Percentiles rank a stretch among this genome's conserved stretches.
Conservation (phyloP, 2,888 invertebrate genomes). For the Leuctra nigra region DNA sequence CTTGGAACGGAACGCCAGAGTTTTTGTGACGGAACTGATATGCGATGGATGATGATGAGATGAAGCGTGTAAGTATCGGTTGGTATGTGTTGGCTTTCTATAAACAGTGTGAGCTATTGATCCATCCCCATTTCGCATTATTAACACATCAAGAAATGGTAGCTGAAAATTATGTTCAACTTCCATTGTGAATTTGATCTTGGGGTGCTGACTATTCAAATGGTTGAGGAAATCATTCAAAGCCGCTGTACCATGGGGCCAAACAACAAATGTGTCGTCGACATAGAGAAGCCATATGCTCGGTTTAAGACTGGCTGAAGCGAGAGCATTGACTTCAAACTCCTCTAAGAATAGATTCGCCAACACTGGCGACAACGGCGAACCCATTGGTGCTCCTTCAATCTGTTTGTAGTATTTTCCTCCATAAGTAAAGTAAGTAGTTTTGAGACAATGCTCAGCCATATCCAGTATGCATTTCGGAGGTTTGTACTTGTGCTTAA, state of each 20-base stretch:
- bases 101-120: background rate
- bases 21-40: background rate
- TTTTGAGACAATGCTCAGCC: conserved; percentile 15
- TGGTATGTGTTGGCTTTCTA: conserved; percentile 5
- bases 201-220: conserved; percentile 23
- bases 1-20: too few relatives aligned
- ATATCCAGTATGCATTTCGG: too few relatives aligned
- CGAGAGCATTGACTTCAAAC: conserved; percentile 25
- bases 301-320: conserved; percentile 18
- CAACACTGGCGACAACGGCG: too few relatives aligned
- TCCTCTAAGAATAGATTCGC: conserved; percentile 27
- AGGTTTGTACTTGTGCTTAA: too few relatives aligned
- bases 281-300: conserved; percentile 26
- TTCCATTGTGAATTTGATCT: conserved; percentile 28
- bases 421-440: conserved; percentile 28
- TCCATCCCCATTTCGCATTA: conserved; percentile 19
- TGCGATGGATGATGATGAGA: conserved; percentile 3
- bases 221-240: conserved; percentile 24
- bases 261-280: conserved; percentile 28
- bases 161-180: conserved; percentile 24
- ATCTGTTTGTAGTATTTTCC: too few relatives aligned
- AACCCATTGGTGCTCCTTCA: too few relatives aligned
- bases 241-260: conserved; percentile 28
- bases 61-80: background rate
- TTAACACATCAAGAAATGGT: conserved; percentile 27